Conservation (phyloP, 2,797 vertebrate species). For the Notolepis coatsorum region DNA sequence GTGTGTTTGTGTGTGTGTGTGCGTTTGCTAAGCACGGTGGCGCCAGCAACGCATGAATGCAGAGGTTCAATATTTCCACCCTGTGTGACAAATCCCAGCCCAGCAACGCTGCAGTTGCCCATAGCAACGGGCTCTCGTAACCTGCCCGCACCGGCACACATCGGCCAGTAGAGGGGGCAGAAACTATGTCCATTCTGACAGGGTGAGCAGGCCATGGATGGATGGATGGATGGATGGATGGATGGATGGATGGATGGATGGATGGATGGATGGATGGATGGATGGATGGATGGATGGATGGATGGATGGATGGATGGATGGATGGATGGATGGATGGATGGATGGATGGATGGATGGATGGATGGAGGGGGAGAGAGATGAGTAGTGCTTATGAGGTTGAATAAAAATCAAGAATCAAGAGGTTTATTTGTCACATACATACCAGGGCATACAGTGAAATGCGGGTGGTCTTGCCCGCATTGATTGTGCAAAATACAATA, state of each 20-base stretch:
- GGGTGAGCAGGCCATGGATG: not conserved
- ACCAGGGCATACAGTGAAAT: too few species aligned
- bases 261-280: not conserved
- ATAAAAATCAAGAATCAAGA: too few species aligned
- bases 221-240: not conserved
- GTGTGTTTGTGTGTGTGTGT: too few species aligned
- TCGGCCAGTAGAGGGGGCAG: conserved; percentile 60
- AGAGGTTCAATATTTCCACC: conserved; percentile 21
- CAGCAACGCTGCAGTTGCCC: conserved; percentile 46
- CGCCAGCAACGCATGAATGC: too few species aligned
- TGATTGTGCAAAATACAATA: not conserved
- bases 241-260: not conserved
- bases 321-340: not conserved
- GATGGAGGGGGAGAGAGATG: not conserved
- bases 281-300: not conserved
- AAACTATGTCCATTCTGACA: not conserved
- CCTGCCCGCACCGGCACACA: conserved; percentile 5
- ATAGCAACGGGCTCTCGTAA: conserved; percentile 54
- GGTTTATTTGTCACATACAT: too few species aligned
- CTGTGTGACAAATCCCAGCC: conserved; percentile 18
- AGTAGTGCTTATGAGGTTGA: not conserved
- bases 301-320: not conserved
- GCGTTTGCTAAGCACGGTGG: too few species aligned
- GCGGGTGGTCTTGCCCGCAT: too few species aligned
- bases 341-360: not conserved